Evolutionary conservation across 2,888 invertebrate species (phyloP), one percentile per base, ranked within the genome.

Genomic region (Cerastoderma edule): DNA sequence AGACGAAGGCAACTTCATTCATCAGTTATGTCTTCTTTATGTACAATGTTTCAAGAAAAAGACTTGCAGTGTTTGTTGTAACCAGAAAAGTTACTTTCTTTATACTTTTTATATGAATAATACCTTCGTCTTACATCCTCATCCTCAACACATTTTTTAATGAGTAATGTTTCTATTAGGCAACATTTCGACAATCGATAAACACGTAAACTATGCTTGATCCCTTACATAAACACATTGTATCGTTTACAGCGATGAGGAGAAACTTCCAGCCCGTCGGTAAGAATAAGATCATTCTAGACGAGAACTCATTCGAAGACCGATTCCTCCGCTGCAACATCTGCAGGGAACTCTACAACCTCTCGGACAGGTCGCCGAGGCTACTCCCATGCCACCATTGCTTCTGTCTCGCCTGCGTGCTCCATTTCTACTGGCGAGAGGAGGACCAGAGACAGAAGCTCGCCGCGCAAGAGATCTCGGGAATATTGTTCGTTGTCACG

Each of bases 381-480:
- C 75, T 90, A 32, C 81, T 90, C 1, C 89, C 89, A 5, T 90
- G 90, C 63, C 90, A 90, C 68, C 90, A 90, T 67, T 80, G 88
- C 22, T 87, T 89, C 78, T 90, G 90, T 67, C 50, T 84, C 19
- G 35, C 65, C 10, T 88, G 90, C 73, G 78, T 89, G 30, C 24
- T 83, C 27, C 75, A 83, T 32, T 72, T 89, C 33, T 88, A 83
- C 75, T 66, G 83, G 24, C 71, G 80, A 6, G 89, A 89, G 69
- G 82, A 83, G 10, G 85, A 87, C 48, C 85, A 89, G 48, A 67
- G 87, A 28, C 81, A 79, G 39, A 83, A 78, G 24, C 78, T 87
- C 24, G 76, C 85, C 0, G 78, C 84, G 0, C 13, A 50, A 1
- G 84, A 80, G 27, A 69, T 86, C 35, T 77, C 85, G 0, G 22